phyloP scores from a whole-genome alignment of 2,113 vertebrate species.

The Ammodytes marinus region DNA sequence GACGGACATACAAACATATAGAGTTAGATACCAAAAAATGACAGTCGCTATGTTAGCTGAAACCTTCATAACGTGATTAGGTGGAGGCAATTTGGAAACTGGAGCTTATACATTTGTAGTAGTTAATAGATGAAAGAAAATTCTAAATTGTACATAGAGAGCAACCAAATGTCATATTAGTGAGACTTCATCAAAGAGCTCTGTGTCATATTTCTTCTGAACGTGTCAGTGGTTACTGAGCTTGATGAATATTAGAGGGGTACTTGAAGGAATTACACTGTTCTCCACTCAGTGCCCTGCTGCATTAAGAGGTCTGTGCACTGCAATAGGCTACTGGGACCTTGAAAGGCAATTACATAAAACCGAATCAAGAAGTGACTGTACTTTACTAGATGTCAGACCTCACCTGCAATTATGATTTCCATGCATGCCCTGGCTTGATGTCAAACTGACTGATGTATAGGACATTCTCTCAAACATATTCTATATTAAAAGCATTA shows the following conservation, averaged over 20 bases:
- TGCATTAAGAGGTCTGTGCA: constrained; percentile 46
- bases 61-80: too few species aligned
- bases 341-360: constrained; percentile 46
- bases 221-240: constrained; percentile 41
- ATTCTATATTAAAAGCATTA: constrained; percentile 6
- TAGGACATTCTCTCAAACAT: background rate
- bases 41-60: too few species aligned
- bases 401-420: constrained; percentile 13
- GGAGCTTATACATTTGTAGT: too few species aligned
- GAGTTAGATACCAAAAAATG: too few species aligned
- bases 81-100: too few species aligned
- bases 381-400: constrained; percentile 29
- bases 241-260: constrained; percentile 56
- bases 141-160: background rate
- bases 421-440: background rate
- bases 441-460: constrained; percentile 15
- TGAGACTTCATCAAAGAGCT: constrained; percentile 31
- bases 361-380: constrained; percentile 45
- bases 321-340: constrained; percentile 43
- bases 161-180: background rate
- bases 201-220: constrained; percentile 34
- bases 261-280: constrained; percentile 59
- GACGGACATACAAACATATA: too few species aligned
- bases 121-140: too few species aligned
- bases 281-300: constrained; percentile 50